Evolutionary conservation across 2,888 invertebrate genomes (phyloP).

Genomic region (Tenthredo amoena): DNA sequence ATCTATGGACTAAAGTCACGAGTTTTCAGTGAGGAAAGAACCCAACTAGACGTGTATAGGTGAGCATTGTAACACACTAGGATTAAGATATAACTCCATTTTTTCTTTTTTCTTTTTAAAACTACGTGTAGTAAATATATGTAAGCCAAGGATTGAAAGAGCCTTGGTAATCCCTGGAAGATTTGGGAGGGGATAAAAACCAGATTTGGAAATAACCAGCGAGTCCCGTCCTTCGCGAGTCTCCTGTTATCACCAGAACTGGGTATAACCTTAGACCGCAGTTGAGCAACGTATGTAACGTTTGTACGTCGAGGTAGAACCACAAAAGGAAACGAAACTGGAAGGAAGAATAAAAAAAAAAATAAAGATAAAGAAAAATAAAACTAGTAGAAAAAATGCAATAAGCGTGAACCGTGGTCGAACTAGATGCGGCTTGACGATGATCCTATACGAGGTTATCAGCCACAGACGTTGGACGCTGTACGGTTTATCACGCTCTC

Average conservation of each 20-base stretch:
- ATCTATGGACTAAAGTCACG: constrained; percentile 27
- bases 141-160: neutral
- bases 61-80: neutral
- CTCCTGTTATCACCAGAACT: neutral
- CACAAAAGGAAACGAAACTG: constrained; percentile 9
- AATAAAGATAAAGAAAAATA: neutral
- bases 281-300: neutral
- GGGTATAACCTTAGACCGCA: constrained; percentile 19
- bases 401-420: constrained; percentile 14
- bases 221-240: neutral
- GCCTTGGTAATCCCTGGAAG: neutral
- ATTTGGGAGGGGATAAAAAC: neutral
- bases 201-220: constrained; percentile 5
- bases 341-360: neutral
- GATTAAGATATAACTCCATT: neutral
- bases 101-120: too few relatives aligned
- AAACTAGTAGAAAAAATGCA: neutral
- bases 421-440: constrained; percentile 35
- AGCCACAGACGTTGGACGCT: constrained; percentile 41
- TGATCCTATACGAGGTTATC: constrained; percentile 43
- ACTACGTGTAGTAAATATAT: neutral
- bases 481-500: constrained; percentile 30
- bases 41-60: neutral
- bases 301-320: neutral
- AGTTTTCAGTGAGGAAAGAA: neutral